Conservation (phyloP, 2,888 invertebrate genomes). For the Taphrorychus bicolor region DNA sequence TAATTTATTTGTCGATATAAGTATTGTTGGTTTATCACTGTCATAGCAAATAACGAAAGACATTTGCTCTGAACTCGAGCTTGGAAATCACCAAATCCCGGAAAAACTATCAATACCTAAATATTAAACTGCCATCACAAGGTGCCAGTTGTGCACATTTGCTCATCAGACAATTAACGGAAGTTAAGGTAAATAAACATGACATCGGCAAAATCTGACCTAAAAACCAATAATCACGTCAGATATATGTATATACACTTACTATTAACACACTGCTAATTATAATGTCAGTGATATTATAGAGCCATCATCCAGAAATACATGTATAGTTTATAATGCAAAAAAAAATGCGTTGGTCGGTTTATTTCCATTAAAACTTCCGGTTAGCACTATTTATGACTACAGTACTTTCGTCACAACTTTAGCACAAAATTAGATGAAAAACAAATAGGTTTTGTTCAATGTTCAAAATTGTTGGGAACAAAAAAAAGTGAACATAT, state of each 20-base stretch:
- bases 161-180: background rate
- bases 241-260: background rate
- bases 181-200: background rate
- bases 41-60: too few species aligned
- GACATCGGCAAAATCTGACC: background rate
- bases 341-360: background rate
- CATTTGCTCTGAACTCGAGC: too few species aligned
- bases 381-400: background rate
- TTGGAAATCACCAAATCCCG: background rate
- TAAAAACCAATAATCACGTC: background rate
- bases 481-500: too few species aligned
- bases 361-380: background rate
- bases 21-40: too few species aligned
- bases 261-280: background rate
- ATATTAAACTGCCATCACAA: background rate
- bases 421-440: too few species aligned
- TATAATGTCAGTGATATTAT: background rate
- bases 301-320: background rate
- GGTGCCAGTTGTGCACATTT: background rate
- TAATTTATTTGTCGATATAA: too few species aligned
- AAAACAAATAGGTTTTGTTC: too few species aligned
- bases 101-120: background rate
- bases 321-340: background rate
- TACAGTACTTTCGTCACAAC: background rate
- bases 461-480: too few species aligned